Percentiles rank a stretch among this genome's conserved stretches.
These are phyloP conservation scores for Alentia gelatinosa DNA, from an alignment of 2,888 invertebrate species.

Conservation along the genomic window DNA sequence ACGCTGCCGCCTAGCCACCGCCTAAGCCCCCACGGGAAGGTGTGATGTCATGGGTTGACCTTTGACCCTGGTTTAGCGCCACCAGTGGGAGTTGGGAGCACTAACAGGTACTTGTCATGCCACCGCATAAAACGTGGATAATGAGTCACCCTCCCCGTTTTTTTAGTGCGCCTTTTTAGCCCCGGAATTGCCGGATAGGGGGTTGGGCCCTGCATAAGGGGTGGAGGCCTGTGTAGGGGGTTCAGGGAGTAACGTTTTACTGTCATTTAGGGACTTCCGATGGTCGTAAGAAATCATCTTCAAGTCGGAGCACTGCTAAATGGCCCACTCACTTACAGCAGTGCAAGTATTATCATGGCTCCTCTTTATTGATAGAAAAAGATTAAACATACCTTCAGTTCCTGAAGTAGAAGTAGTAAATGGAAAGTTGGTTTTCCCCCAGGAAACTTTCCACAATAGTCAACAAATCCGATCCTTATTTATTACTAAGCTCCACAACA, in stretches of 20 bases:
- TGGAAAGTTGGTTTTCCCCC: too few relatives aligned
- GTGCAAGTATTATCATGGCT: too few relatives aligned
- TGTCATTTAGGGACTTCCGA: neutral
- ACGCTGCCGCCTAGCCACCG: too few relatives aligned
- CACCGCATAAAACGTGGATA: neutral
- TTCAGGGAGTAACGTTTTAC: neutral
- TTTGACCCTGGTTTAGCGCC: neutral
- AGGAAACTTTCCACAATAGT: too few relatives aligned
- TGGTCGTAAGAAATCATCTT: neutral
- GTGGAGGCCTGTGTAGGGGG: neutral
- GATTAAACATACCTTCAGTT: too few relatives aligned
- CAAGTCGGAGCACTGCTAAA: neutral
- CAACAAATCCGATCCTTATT: too few relatives aligned
- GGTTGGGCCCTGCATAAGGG: neutral
- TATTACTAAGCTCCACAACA: too few relatives aligned
- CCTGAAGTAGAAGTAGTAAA: too few relatives aligned
- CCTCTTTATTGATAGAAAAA: too few relatives aligned
- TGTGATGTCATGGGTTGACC: slow-evolving; percentile 38
- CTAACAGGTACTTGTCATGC: slow-evolving; percentile 48
- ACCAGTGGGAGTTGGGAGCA: neutral
- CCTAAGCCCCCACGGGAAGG: slow-evolving; percentile 18
- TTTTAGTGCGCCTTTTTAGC: neutral
- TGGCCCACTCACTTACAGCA: neutral
- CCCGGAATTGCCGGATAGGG: too few relatives aligned
- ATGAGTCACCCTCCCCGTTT: neutral